A percentile compares a stretch with the other conserved stretches of the same genome.
These are phyloP conservation scores for Puntigrus tetrazona DNA, from an alignment of 2,113 vertebrate genomes.

Conservation along the genomic window DNA sequence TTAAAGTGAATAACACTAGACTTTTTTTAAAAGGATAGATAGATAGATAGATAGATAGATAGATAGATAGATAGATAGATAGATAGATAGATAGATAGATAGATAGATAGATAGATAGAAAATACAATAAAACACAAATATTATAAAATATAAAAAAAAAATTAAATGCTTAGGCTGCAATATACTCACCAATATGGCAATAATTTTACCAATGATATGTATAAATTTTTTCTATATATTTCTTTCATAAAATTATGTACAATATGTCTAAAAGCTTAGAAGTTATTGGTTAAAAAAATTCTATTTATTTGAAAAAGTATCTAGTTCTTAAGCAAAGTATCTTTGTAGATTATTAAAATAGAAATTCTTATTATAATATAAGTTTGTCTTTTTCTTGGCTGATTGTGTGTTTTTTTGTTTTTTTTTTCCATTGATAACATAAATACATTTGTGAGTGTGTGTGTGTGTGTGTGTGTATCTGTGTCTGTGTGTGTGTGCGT, in stretches of 20 bases:
- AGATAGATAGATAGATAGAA: not conserved
- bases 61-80: not conserved
- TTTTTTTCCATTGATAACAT: not conserved
- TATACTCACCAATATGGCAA: too few species aligned
- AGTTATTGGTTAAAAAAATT: not conserved
- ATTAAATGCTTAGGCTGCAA: not conserved
- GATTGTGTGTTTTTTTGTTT: not conserved
- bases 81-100: not conserved
- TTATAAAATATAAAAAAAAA: not conserved
- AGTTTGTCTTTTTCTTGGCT: not conserved
- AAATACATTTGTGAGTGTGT: not conserved
- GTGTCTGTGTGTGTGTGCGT: not conserved
- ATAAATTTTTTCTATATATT: too few species aligned
- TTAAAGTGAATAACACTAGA: not conserved
- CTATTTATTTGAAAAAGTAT: too few species aligned
- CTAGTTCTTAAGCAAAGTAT: too few species aligned
- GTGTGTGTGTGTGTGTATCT: not conserved
- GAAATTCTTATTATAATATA: not conserved
- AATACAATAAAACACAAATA: not conserved
- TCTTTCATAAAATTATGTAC: too few species aligned
- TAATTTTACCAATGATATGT: too few species aligned
- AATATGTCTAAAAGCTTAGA: not conserved
- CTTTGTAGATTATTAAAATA: not conserved
- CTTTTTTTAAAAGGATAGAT: too few species aligned
- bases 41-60: too few species aligned